Percentiles rank a stretch among this genome's conserved stretches.
Evolutionary conservation across 2,113 vertebrate genomes (phyloP).

Genomic region (Neotoma lepida): DNA sequence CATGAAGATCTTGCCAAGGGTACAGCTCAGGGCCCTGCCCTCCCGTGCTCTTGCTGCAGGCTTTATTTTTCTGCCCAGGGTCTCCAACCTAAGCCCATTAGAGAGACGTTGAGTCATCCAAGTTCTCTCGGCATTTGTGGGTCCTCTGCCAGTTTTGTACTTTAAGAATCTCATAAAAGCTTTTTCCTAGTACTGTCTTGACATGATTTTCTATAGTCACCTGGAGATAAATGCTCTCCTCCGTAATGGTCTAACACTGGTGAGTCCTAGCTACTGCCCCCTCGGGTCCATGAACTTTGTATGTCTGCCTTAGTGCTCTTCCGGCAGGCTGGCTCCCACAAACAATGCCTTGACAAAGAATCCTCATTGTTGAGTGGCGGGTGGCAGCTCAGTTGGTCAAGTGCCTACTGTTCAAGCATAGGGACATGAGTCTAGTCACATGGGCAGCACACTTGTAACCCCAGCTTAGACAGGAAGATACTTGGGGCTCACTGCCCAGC

Average conservation of each 20-base stretch:
- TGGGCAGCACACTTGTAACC: not conserved
- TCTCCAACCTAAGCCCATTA: slow-evolving; percentile 45
- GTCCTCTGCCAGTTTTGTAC: slow-evolving; percentile 28
- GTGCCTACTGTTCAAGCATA: not conserved
- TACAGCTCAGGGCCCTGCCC: not conserved
- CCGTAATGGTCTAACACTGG: not conserved
- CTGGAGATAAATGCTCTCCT: slow-evolving; percentile 29
- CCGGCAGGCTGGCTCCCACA: not conserved
- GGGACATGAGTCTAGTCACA: not conserved
- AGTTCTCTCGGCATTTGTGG: not conserved
- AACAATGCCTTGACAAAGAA: not conserved
- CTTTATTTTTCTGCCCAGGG: slow-evolving; percentile 16
- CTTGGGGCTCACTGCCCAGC: not conserved
- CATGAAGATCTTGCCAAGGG: not conserved
- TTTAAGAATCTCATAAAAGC: slow-evolving; percentile 50
- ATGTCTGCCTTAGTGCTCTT: not conserved
- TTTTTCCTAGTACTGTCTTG: slow-evolving; percentile 15
- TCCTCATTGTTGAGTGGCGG: not conserved
- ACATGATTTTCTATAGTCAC: slow-evolving; percentile 41
- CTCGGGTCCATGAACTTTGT: not conserved
- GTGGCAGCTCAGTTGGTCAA: too few relatives aligned
- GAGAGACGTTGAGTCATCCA: slow-evolving; percentile 36
- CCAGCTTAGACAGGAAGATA: not conserved
- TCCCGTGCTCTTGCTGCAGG: not conserved
- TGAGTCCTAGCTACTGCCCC: not conserved